Base-by-base conservation (phyloP, 2,888 invertebrate genomes). In the Mechanitis mazaeus region DNA sequence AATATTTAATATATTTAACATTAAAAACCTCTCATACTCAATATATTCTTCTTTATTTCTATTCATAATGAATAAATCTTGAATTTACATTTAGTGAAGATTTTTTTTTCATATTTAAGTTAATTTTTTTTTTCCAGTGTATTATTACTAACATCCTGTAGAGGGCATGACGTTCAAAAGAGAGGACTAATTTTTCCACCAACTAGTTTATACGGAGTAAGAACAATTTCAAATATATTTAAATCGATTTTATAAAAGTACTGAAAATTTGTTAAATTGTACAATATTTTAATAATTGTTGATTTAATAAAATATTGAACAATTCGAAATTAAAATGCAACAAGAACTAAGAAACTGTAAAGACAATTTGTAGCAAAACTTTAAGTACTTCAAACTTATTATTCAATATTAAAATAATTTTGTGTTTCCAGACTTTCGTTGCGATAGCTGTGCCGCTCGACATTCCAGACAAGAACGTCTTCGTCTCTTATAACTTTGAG, bases 401-500 rank as follows among this genome's bases (percentile, higher is more conserved):
- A 42, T 50, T 50, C 31, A 50, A 50, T 50, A 50, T 50, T 50
- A 28, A 50, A 50, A 50, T 50, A 50, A n/a, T 50, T 31, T 50
- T 50, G 31, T 57, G 28, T 54, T 84, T 85, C 33, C 81, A 95
- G 95, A 84, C 93, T 28, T 92, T 94, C 73, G 74, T 94, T 11
- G 94, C 94, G 0, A 88, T 95, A 65, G 94, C 94, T 0, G 90
- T 94, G 50, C 95, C 95, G 0, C 78, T 95, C 28, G 94, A 94
- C 71, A 85, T 94, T 3, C 93, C 93, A 0, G 92, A 93, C 67
- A 92, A 93, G 69, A 93, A 93, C 75, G 92, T 94, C 5, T 94
- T 94, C 71, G 83, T 95, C 59, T 94, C 95, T 0, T 94, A 94
- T 75, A 94, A 94, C 83, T 94, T 95, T 74, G 95, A 95, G 74